Evolutionary conservation across 2,113 vertebrate species (phyloP).

Genomic region (Nesoenas mayeri): DNA sequence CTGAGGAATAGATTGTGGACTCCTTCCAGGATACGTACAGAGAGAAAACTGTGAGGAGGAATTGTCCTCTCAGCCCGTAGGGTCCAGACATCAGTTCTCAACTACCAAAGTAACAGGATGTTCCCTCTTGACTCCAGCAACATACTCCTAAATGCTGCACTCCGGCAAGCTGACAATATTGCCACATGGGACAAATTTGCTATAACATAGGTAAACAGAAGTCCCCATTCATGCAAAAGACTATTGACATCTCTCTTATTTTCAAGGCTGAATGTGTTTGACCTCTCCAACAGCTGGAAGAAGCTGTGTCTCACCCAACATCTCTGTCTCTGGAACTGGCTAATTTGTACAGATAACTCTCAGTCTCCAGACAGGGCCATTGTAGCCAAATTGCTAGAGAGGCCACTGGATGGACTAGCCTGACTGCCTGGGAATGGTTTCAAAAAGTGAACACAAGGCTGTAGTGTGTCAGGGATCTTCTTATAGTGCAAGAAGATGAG

Average conservation of each 20-base stretch:
- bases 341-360: neutral
- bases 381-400: neutral
- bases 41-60: neutral
- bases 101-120: neutral
- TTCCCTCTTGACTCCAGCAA: neutral
- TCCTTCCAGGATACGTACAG: neutral
- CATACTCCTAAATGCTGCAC: rapidly evolving
- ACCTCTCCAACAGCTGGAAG: neutral
- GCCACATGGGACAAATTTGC: rapidly evolving
- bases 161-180: rapidly evolving
- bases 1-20: rapidly evolving
- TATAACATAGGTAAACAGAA: neutral
- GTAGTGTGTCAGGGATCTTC: neutral
- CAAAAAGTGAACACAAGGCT: neutral
- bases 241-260: neutral
- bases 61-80: neutral
- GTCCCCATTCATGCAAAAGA: neutral
- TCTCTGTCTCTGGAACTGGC: neutral
- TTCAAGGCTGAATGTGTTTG: neutral
- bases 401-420: neutral
- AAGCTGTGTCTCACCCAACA: neutral
- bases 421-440: neutral
- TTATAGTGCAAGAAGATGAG: neutral
- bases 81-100: neutral
- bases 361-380: neutral